Conservation (phyloP, 2,113 vertebrate species). For the Orthonyx spaldingii region DNA sequence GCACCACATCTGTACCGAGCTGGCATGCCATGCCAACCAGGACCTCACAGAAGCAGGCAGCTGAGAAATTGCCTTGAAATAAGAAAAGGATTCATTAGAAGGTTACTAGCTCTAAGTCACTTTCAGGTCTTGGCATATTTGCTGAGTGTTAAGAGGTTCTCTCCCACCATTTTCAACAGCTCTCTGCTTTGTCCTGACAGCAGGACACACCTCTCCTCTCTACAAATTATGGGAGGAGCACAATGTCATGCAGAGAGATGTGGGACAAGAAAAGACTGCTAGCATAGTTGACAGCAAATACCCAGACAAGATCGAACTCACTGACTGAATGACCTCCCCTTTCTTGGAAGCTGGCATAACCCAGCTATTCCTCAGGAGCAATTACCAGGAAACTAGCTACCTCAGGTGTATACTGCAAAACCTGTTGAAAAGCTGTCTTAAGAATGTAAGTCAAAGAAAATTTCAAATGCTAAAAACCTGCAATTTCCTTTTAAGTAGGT, state of each 20-base stretch:
- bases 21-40: not conserved
- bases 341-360: not conserved
- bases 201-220: not conserved
- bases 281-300: not conserved
- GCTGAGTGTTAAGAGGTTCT: not conserved
- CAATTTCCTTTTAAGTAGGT: not conserved
- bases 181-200: not conserved
- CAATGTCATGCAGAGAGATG: not conserved
- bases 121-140: not conserved
- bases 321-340: not conserved
- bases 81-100: not conserved
- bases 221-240: not conserved
- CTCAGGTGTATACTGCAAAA: not conserved
- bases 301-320: not conserved
- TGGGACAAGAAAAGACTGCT: not conserved
- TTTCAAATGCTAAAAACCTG: not conserved
- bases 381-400: not conserved
- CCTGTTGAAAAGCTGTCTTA: not conserved
- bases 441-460: not conserved
- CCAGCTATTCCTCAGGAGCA: not conserved
- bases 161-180: not conserved
- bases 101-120: not conserved
- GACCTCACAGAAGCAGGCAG: not conserved
- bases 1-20: accelerated
- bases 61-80: not conserved